Conservation (phyloP, 1,140 invertebrate genomes). For the Ips nitidus region DNA sequence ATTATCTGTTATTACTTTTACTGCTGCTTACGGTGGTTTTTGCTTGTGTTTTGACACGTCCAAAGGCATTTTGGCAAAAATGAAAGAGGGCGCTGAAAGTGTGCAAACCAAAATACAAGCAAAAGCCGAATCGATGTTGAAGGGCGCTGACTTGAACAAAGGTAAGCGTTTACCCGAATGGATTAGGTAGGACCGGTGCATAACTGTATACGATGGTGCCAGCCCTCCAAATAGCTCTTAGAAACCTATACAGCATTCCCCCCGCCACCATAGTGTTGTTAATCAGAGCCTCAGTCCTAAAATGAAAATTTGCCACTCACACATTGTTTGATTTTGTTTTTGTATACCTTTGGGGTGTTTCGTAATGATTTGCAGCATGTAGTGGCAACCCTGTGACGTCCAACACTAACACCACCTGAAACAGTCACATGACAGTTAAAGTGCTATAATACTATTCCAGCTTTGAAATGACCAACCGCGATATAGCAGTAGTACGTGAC, state of each 20-base stretch:
- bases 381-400: no score
- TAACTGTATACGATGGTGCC: conserved; percentile 21
- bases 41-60: conserved; percentile 5
- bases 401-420: no score
- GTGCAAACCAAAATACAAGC: conserved; percentile 92
- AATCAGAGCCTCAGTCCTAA: conserved; percentile 19
- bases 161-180: conserved; percentile 32
- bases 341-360: neutral
- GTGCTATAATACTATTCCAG: no score
- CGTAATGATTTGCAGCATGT: no score
- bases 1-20: neutral
- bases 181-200: conserved; percentile 8
- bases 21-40: neutral
- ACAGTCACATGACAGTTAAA: no score
- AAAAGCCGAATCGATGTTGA: conserved; percentile 76
- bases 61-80: conserved; percentile 86
- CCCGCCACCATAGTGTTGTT: conserved; percentile 23
- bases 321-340: neutral
- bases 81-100: conserved; percentile 94
- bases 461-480: no score
- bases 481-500: no score
- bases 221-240: conserved; percentile 11
- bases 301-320: neutral
- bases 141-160: conserved; percentile 43
- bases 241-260: conserved; percentile 16